Evolutionary conservation across 2,113 vertebrate species (phyloP).

Genomic region (Osmerus mordax): DNA sequence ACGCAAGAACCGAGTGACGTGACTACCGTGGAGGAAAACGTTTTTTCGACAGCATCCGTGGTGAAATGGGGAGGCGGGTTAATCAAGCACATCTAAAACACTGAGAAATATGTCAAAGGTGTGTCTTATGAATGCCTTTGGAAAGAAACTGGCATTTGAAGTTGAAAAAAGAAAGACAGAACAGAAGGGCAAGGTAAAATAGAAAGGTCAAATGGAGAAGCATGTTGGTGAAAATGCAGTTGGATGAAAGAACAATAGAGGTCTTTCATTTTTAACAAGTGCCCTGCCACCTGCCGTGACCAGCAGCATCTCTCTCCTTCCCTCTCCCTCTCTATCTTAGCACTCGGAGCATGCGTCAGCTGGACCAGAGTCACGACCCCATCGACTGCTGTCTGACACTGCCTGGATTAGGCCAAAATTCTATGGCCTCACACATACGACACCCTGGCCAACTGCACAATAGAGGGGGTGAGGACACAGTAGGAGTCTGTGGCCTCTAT

Average conservation of each 20-base stretch:
- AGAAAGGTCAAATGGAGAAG: background rate
- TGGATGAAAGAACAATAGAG: conserved; percentile 29
- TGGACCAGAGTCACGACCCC: conserved; percentile 30
- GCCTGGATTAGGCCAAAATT: conserved; percentile 48
- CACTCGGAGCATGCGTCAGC: conserved; percentile 26
- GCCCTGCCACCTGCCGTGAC: conserved; percentile 37
- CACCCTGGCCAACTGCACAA: conserved; percentile 46
- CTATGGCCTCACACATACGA: conserved; percentile 42
- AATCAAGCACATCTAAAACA: no score
- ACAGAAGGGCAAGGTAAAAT: conserved; percentile 1
- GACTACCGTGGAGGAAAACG: conserved; percentile 39
- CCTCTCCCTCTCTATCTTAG: background rate
- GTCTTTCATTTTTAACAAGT: conserved; percentile 40
- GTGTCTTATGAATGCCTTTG: background rate
- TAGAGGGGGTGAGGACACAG: conserved; percentile 59
- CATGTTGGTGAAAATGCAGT: conserved; percentile 5
- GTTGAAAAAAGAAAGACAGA: background rate
- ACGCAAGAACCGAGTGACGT: conserved; percentile 60
- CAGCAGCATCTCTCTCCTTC: conserved; percentile 6
- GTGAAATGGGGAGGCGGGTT: no score
- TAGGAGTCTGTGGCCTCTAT: conserved; percentile 54
- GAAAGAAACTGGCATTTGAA: background rate
- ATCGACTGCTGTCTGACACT: conserved; percentile 46
- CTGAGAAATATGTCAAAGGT: background rate
- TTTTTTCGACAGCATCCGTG: background rate